Conservation (phyloP, 2,888 invertebrate species). For the Helicoverpa assulta region DNA sequence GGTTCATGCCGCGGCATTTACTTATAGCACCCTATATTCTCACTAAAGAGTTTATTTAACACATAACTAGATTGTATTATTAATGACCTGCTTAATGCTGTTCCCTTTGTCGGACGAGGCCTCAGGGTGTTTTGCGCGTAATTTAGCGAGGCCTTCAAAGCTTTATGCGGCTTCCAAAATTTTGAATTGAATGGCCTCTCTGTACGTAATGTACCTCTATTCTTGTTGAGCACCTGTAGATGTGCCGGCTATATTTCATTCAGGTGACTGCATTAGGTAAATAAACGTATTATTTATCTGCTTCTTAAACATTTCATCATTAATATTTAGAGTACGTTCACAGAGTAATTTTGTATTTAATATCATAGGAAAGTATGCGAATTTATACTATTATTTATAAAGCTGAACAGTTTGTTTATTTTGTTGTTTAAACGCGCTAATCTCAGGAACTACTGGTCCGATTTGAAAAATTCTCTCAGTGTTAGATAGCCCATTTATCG, state of each 20-base stretch:
- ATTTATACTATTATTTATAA: too few relatives aligned
- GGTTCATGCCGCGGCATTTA: slow-evolving; percentile 21
- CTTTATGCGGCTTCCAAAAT: slow-evolving; percentile 49
- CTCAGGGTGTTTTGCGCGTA: slow-evolving; percentile 40
- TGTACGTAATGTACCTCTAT: slow-evolving; percentile 39
- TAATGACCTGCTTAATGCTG: slow-evolving; percentile 54
- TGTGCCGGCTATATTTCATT: slow-evolving; percentile 20
- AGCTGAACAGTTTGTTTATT: too few relatives aligned
- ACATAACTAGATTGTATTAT: slow-evolving; percentile 52
- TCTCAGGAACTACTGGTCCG: too few relatives aligned
- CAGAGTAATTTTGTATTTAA: too few relatives aligned
- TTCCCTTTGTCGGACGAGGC: slow-evolving; percentile 47
- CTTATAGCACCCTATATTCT: slow-evolving; percentile 41
- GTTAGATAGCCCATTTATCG: too few relatives aligned
- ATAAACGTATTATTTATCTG: slow-evolving; percentile 4
- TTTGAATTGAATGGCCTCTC: slow-evolving; percentile 46
- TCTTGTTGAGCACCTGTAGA: slow-evolving; percentile 36
- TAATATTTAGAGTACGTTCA: too few relatives aligned
- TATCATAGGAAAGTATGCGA: too few relatives aligned
- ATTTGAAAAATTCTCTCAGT: too few relatives aligned
- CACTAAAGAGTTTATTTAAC: slow-evolving; percentile 56
- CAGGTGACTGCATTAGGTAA: neutral
- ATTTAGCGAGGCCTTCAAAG: slow-evolving; percentile 30
- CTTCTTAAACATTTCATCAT: too few relatives aligned
- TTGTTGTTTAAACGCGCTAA: too few relatives aligned